Evolutionary conservation across 64 coral and sea anemone genomes (phyloP).

Genomic region (Platygyra sinensis): DNA sequence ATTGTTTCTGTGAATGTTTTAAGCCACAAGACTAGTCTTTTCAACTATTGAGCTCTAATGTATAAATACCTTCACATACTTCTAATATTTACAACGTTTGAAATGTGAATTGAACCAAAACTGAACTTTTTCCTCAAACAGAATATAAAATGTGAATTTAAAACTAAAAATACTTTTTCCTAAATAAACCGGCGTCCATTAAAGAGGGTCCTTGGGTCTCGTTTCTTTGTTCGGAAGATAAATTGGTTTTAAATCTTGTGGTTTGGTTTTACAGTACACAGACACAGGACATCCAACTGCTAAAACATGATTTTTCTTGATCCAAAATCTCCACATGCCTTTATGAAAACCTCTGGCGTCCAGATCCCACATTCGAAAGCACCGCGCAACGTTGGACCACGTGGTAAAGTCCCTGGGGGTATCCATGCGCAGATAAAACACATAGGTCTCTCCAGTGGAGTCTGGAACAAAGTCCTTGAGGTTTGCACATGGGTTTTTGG

Average conservation of each 20-base stretch:
- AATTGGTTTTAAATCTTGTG: constrained; percentile 63
- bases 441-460: constrained; percentile 66
- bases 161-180: neutral
- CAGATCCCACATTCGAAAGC: constrained; percentile 89
- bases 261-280: constrained; percentile 79
- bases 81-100: no score
- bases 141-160: no score
- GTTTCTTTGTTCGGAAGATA: constrained; percentile 69
- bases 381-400: constrained; percentile 81
- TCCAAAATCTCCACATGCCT: constrained; percentile 91
- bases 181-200: neutral
- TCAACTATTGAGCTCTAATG: no score
- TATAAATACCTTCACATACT: no score
- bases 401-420: constrained; percentile 66
- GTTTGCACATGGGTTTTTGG: constrained; percentile 53
- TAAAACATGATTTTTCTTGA: constrained; percentile 86
- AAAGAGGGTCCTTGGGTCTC: constrained; percentile 24
- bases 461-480: constrained; percentile 75
- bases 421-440: constrained; percentile 86
- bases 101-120: no score
- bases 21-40: no score
- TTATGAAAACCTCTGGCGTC: constrained; percentile 87
- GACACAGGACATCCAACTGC: constrained; percentile 70
- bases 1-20: no score
- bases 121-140: neutral